Evolutionary conservation across 23 tunicate species (phyloP).

Genomic region (Diplosoma virens): DNA sequence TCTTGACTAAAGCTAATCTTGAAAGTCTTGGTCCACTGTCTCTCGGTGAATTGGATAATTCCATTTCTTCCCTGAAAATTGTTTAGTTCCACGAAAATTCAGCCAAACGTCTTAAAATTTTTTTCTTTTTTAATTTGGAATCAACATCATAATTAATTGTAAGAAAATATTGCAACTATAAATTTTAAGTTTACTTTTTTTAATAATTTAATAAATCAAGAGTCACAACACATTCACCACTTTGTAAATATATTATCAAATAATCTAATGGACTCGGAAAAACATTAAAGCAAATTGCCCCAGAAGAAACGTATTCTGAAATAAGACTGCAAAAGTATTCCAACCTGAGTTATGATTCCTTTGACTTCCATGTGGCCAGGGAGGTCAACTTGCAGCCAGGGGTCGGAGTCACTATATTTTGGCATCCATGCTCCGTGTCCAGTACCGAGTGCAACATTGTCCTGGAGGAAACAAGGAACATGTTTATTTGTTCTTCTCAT

Average conservation of each 20-base stretch:
- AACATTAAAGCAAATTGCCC: too few species aligned
- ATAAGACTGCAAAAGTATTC: neutral
- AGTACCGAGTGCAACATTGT: slow-evolving; percentile 42
- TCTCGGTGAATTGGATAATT: slow-evolving; percentile 45
- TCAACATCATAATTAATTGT: too few species aligned
- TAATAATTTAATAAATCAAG: too few species aligned
- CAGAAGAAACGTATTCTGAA: too few species aligned
- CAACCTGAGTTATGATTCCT: slow-evolving; percentile 89
- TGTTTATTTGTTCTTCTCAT: too few species aligned
- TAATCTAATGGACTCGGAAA: too few species aligned
- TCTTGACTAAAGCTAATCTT: slow-evolving; percentile 78
- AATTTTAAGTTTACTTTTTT: neutral
- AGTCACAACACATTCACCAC: too few species aligned
- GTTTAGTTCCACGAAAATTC: neutral
- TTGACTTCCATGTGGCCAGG: slow-evolving; percentile 57
- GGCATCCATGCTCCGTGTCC: slow-evolving; percentile 81
- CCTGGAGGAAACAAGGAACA: slow-evolving; percentile 9
- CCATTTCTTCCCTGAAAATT: slow-evolving; percentile 73
- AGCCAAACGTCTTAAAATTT: too few species aligned
- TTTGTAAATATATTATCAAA: too few species aligned
- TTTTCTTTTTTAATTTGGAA: too few species aligned
- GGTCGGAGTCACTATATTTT: slow-evolving; percentile 24
- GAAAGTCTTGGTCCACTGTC: slow-evolving; percentile 73
- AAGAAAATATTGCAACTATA: too few species aligned
- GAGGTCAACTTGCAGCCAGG: slow-evolving; percentile 88